Conservation (phyloP, 2,888 invertebrate genomes). For the Sesia apiformis region DNA sequence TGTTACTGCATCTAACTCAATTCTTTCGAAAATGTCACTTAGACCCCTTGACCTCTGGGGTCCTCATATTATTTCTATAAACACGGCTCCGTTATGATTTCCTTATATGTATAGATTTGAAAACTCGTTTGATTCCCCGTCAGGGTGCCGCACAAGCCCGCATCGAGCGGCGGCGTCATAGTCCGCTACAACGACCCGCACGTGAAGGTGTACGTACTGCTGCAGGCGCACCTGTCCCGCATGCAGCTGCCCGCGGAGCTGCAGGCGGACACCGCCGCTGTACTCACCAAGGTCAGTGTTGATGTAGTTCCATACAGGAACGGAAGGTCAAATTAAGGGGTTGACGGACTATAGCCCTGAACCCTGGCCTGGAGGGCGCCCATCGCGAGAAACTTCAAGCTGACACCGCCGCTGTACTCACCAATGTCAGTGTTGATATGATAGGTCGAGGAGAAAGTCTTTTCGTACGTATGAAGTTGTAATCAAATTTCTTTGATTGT, state of each 20-base stretch:
- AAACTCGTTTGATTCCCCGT: no score
- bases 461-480: no score
- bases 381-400: conserved; percentile 96
- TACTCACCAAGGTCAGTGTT: conserved; percentile 80
- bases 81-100: no score
- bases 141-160: conserved; percentile 81
- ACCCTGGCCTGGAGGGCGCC: conserved; percentile 95
- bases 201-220: conserved; percentile 93
- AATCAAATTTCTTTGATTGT: no score
- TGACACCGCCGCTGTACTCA: conserved; percentile 93
- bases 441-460: no score
- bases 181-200: conserved; percentile 96
- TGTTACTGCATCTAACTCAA: no score
- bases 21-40: no score
- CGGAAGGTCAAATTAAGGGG: conserved; percentile 37
- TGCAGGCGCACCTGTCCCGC: conserved; percentile 96
- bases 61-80: no score
- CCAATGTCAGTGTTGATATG: conserved; percentile 72
- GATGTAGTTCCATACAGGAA: not conserved
- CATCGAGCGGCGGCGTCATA: conserved; percentile 71
- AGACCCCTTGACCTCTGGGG: no score
- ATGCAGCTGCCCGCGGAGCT: conserved; percentile 96
- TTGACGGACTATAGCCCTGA: conserved; percentile 95
- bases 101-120: no score
- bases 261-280: conserved; percentile 95